These are phyloP conservation scores for Oxyteleia sp. DNA, from an alignment of 2,888 invertebrate genomes.

Conservation along the genomic window DNA sequence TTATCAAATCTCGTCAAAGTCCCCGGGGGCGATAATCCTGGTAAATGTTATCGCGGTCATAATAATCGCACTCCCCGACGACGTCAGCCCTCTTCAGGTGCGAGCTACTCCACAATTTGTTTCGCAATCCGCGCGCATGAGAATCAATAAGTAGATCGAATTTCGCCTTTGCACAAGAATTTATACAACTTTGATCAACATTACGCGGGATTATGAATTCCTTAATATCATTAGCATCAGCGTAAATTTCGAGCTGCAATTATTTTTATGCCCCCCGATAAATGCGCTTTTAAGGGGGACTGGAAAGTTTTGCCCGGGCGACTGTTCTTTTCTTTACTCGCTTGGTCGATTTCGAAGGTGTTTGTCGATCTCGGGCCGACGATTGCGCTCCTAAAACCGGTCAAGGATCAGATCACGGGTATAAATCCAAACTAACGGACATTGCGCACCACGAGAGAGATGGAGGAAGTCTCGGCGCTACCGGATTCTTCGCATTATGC, in stretches of 20 bases:
- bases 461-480: conserved; percentile 65
- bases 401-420: conserved; percentile 79
- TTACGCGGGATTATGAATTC: conserved; percentile 22
- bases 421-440: conserved; percentile 83
- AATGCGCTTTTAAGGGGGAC: not conserved
- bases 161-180: conserved; percentile 6
- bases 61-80: conserved; percentile 14
- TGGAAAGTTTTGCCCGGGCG: not conserved
- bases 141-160: conserved; percentile 40
- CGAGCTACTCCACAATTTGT: conserved; percentile 19
- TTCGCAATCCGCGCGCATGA: not conserved
- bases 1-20: conserved; percentile 47
- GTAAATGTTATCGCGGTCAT: conserved; percentile 25
- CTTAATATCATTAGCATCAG: conserved; percentile 38
- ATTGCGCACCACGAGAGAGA: conserved; percentile 72
- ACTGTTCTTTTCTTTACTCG: not conserved
- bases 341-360: conserved; percentile 16
- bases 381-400: conserved; percentile 77
- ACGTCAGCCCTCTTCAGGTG: conserved; percentile 13
- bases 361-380: conserved; percentile 26
- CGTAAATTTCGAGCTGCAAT: not conserved
- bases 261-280: conserved; percentile 6
- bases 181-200: conserved; percentile 13
- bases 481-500: conserved; percentile 78
- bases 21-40: conserved; percentile 36